Conservation (phyloP, 2,797 vertebrate genomes). For the Lacerta viridis region DNA sequence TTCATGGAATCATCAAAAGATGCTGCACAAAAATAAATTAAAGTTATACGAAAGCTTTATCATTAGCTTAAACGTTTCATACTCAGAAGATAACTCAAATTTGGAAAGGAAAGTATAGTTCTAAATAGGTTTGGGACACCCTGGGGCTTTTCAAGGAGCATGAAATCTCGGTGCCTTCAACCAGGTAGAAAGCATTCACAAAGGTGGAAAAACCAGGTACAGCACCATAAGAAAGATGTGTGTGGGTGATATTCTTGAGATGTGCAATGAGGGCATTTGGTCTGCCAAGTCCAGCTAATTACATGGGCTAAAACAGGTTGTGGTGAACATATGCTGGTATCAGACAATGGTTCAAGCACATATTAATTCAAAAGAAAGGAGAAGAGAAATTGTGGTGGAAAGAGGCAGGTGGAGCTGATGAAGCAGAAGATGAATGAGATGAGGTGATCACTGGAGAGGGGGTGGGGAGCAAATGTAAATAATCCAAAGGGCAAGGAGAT, state of each 20-base stretch:
- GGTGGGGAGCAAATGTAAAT: not conserved
- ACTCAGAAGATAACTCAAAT: not conserved
- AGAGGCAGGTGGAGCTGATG: constrained; percentile 23
- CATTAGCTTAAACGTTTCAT: not conserved
- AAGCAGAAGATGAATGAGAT: not conserved
- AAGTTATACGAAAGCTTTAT: too few relatives aligned
- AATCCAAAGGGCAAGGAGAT: constrained; percentile 3
- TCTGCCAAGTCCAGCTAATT: not conserved
- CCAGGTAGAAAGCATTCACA: not conserved
- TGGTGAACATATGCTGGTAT: not conserved
- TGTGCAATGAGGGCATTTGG: not conserved
- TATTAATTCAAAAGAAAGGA: not conserved
- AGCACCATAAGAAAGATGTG: not conserved
- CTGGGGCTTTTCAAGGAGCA: not conserved
- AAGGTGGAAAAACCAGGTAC: not conserved
- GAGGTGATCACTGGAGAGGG: not conserved
- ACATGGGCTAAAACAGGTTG: constrained; percentile 1
- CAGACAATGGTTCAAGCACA: constrained; percentile 31
- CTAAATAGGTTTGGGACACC: not conserved
- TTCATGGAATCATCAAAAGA: too few relatives aligned
- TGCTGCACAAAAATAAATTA: too few relatives aligned
- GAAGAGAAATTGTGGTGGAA: not conserved
- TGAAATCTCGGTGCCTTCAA: not conserved
- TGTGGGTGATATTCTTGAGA: not conserved
- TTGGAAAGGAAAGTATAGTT: not conserved